Evolutionary conservation across 2,113 vertebrate species (phyloP).

Genomic region (Anoura caudifer): DNA sequence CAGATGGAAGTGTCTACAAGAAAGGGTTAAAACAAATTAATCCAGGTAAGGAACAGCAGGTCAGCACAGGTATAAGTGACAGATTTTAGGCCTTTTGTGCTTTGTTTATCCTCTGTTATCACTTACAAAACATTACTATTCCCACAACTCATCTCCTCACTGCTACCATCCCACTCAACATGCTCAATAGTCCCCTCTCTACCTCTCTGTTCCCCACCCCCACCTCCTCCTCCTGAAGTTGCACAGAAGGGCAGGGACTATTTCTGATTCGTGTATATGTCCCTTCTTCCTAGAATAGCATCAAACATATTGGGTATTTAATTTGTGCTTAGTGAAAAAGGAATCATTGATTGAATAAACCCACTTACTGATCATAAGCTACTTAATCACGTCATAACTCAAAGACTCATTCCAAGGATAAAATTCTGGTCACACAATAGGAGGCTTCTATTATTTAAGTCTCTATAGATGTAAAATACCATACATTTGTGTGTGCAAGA

Average conservation of each 20-base stretch:
- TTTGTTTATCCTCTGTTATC: neutral
- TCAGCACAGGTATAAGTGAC: neutral
- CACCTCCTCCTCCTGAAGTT: neutral
- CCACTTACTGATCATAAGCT: neutral
- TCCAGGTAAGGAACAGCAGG: neutral
- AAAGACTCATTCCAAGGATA: neutral
- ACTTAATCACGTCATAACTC: slow-evolving; percentile 1
- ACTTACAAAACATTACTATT: neutral
- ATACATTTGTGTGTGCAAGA: neutral
- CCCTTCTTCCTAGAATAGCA: neutral
- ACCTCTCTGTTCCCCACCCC: neutral
- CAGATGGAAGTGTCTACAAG: neutral
- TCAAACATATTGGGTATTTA: neutral
- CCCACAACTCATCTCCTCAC: neutral
- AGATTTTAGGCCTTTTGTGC: neutral
- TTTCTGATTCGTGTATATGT: neutral
- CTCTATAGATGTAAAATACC: neutral
- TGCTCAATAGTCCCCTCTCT: neutral
- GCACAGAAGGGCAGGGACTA: neutral
- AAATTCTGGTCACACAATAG: neutral
- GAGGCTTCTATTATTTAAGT: neutral
- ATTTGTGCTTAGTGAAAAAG: neutral
- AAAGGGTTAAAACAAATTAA: slow-evolving; percentile 46
- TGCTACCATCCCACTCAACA: neutral
- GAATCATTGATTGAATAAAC: neutral